Evolutionary conservation across 2,113 vertebrate species (phyloP).

Genomic region (Silurus asotus): DNA sequence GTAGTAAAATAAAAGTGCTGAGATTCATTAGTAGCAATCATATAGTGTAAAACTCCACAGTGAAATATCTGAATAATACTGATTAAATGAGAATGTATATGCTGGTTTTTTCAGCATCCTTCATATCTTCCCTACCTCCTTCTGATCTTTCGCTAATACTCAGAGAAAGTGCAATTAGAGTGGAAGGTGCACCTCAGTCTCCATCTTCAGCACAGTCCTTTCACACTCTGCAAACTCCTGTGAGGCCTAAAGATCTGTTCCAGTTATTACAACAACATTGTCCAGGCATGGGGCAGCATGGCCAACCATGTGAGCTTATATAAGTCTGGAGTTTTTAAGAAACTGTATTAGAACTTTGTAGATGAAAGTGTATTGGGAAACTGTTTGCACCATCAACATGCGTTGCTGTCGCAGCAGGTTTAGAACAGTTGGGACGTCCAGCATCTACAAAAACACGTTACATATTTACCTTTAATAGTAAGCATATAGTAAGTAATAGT

Average conservation of each 20-base stretch:
- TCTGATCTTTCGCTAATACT: constrained; percentile 56
- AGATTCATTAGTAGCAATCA: constrained; percentile 58
- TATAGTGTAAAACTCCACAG: constrained; percentile 60
- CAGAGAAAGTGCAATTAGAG: constrained; percentile 33
- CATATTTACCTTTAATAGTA: neutral
- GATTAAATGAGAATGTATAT: constrained; percentile 58
- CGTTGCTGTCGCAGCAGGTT: constrained; percentile 84
- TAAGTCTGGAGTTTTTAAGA: constrained; percentile 92
- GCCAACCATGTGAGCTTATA: constrained; percentile 68
- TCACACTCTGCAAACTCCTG: constrained; percentile 9
- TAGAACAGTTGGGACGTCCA: constrained; percentile 86
- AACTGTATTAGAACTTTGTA: constrained; percentile 95
- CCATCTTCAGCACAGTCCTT: constrained; percentile 9
- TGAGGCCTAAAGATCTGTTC: constrained; percentile 11
- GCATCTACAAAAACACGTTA: constrained; percentile 70
- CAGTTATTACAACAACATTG: constrained; percentile 21
- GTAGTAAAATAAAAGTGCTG: constrained; percentile 72
- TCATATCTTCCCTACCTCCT: constrained; percentile 47
- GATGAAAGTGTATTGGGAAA: constrained; percentile 92
- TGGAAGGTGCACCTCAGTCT: neutral
- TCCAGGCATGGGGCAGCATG: neutral
- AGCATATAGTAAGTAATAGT: neutral
- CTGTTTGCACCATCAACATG: constrained; percentile 97
- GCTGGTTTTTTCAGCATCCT: constrained; percentile 47
- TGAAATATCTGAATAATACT: constrained; percentile 69